Evolutionary conservation across 2,797 vertebrate species (phyloP).

Genomic region (Sebastes nivosus): DNA sequence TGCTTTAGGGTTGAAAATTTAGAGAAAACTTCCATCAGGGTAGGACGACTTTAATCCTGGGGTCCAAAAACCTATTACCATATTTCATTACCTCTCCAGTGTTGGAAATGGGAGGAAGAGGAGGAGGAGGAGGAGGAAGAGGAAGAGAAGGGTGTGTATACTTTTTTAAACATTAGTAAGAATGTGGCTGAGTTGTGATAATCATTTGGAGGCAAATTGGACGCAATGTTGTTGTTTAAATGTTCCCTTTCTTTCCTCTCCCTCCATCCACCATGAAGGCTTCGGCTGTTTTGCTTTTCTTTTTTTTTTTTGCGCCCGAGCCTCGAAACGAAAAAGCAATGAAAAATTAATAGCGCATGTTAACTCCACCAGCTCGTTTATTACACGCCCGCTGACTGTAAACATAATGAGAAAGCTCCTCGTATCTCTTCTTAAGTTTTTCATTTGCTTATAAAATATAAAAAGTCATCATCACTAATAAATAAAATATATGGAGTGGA

Average conservation of each 20-base stretch:
- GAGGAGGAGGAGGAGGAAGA: background rate
- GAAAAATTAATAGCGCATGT: slow-evolving; percentile 85
- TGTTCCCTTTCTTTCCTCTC: slow-evolving; percentile 34
- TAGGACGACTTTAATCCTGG: slow-evolving; percentile 79
- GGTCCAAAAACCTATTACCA: slow-evolving; percentile 75
- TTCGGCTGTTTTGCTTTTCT: slow-evolving; percentile 58
- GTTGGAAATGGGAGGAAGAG: slow-evolving; percentile 58
- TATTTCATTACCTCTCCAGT: slow-evolving; percentile 80
- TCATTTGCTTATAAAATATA: slow-evolving; percentile 66
- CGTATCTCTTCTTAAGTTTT: slow-evolving; percentile 75
- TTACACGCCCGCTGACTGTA: slow-evolving; percentile 82
- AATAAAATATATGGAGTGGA: slow-evolving; percentile 63
- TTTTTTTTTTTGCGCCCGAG: slow-evolving; percentile 53
- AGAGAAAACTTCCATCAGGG: slow-evolving; percentile 79
- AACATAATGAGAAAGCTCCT: slow-evolving; percentile 81
- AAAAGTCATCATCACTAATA: slow-evolving; percentile 65
- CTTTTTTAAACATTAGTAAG: slow-evolving; percentile 73
- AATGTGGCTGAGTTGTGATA: slow-evolving; percentile 68
- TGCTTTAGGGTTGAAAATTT: slow-evolving; percentile 80
- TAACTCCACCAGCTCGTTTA: slow-evolving; percentile 82
- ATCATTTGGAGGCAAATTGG: slow-evolving; percentile 75
- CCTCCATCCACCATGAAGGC: slow-evolving; percentile 64
- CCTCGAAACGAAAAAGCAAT: slow-evolving; percentile 78
- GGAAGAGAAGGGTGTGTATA: slow-evolving; percentile 27
- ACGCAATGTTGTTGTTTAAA: slow-evolving; percentile 62